Percentiles rank a stretch among this genome's conserved stretches.
Conservation (phyloP, 2,888 invertebrate species). For the Bibio marci region DNA sequence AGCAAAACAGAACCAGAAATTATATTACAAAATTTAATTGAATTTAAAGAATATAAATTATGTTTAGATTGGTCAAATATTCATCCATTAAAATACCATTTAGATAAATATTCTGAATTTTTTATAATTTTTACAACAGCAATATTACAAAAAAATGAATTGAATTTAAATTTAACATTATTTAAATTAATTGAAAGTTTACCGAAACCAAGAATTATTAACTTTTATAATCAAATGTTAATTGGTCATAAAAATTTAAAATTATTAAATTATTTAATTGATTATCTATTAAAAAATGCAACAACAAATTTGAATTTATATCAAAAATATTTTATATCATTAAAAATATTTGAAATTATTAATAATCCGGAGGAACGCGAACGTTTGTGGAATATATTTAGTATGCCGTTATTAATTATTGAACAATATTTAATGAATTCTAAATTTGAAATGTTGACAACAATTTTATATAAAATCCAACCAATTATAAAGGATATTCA, state of each 20-base stretch:
- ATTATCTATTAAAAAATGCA: conserved; percentile 35
- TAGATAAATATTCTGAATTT: conserved; percentile 14
- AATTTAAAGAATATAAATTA: conserved; percentile 29
- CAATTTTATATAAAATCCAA: conserved; percentile 41
- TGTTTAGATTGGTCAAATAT: conserved; percentile 53
- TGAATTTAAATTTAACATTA: conserved; percentile 24
- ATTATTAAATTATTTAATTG: conserved; percentile 44
- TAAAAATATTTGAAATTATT: conserved; percentile 49
- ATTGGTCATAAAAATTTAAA: conserved; percentile 42
- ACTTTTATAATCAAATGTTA: conserved; percentile 45
- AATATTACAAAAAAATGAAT: conserved; percentile 21
- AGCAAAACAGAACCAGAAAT: conserved; percentile 21
- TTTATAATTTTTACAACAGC: conserved; percentile 11
- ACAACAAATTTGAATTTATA: conserved; percentile 34
- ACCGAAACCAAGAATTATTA: conserved; percentile 37
- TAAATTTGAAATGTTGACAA: conserved; percentile 47
- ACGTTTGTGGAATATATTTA: conserved; percentile 44
- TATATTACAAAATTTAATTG: conserved; percentile 21
- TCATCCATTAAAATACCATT: conserved; percentile 37
- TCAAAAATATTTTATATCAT: conserved; percentile 44
- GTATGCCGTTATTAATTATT: conserved; percentile 56
- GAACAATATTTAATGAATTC: conserved; percentile 81
- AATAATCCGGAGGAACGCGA: conserved; percentile 30
- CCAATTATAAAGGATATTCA: conserved; percentile 17
- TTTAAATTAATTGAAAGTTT: conserved; percentile 40